A percentile compares a stretch with the other conserved stretches of the same genome.
Evolutionary conservation across 2,113 vertebrate species (phyloP).

Genomic region (Callionymus lyra): DNA sequence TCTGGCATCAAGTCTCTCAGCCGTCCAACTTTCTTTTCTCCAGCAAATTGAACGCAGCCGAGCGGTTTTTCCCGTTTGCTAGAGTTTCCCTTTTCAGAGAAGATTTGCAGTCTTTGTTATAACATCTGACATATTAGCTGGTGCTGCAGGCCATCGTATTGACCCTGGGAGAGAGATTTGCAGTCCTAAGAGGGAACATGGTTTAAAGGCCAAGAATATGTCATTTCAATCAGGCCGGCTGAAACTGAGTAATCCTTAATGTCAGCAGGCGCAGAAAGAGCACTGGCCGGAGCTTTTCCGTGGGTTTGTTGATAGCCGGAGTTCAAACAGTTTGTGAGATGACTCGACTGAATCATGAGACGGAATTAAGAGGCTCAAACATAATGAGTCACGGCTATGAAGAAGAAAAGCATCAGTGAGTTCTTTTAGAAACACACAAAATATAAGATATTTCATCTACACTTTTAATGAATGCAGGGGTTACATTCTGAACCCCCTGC

Average conservation of each 20-base stretch:
- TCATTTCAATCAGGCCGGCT: slow-evolving; percentile 12
- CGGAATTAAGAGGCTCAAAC: no score
- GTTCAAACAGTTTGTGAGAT: no score
- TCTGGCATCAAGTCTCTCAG: slow-evolving; percentile 16
- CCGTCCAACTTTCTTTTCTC: not conserved
- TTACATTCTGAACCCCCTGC: no score
- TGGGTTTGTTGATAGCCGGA: no score
- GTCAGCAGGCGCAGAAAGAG: slow-evolving; percentile 7
- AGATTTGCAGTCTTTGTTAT: slow-evolving; percentile 8
- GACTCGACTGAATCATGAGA: no score
- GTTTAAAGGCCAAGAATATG: slow-evolving; percentile 17
- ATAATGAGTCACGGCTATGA: no score
- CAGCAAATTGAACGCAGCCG: slow-evolving; percentile 19
- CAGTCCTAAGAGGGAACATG: slow-evolving; percentile 13
- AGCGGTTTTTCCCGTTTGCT: slow-evolving; percentile 14
- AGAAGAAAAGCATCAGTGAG: no score
- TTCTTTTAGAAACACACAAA: no score
- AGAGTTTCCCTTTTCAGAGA: slow-evolving; percentile 5
- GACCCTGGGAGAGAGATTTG: slow-evolving; percentile 22
- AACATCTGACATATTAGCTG: slow-evolving; percentile 33
- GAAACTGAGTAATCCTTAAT: slow-evolving; percentile 30
- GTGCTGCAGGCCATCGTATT: slow-evolving; percentile 6
- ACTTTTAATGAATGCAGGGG: no score
- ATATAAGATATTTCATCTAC: no score
- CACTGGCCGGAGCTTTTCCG: no score